Evolutionary conservation across 2,888 invertebrate species (phyloP), one percentile per base, ranked within the genome.

Genomic region (Phaedon cochleariae): DNA sequence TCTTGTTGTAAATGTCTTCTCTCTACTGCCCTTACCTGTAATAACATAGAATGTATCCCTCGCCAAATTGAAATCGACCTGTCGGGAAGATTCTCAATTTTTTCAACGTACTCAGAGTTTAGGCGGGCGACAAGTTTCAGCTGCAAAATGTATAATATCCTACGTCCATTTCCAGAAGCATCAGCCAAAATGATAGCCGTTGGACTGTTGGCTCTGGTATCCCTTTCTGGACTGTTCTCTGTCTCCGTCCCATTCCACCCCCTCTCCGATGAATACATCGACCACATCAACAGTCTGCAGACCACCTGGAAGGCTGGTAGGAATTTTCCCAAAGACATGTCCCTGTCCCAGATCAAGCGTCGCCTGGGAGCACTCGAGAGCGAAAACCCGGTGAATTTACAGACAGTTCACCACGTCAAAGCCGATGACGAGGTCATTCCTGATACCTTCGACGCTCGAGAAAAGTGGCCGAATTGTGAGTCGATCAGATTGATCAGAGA

Each of bases 391-490:
- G 12, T 9, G 1, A n/a, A 17, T 1, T 26, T 52, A 21, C 17
- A 26, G 6, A 46, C 20, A 0, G 22, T 62, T 15, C 29, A 48
- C 37, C 21, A 12, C 1, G 21, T 20, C 12, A 58, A 20, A 21
- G 45, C 26, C 4, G 22, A 60, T 18, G n/a, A n/a, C n/a, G 21
- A 37, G 12, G 68, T 64, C 1, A 70, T 77, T 58, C 95, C 95
- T 0, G 90, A 89, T 21, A 86, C 87, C 73, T 96, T 96, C 80
- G 95, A 96, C 84, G 85, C 95, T 0, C 86, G 95, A 41, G 85
- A 86, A 59, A 85, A 90, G 57, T 96, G 95, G 95, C 89, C 93
- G 0, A 79, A 92, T 74, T 96, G 96, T 77, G 91, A 93, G 0
- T 92, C 94, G 18, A 88, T 96, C 73, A 85, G 86, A 54, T 91